Base-by-base conservation (phyloP, 2,797 vertebrate genomes). In the Oryzias sinensis region DNA sequence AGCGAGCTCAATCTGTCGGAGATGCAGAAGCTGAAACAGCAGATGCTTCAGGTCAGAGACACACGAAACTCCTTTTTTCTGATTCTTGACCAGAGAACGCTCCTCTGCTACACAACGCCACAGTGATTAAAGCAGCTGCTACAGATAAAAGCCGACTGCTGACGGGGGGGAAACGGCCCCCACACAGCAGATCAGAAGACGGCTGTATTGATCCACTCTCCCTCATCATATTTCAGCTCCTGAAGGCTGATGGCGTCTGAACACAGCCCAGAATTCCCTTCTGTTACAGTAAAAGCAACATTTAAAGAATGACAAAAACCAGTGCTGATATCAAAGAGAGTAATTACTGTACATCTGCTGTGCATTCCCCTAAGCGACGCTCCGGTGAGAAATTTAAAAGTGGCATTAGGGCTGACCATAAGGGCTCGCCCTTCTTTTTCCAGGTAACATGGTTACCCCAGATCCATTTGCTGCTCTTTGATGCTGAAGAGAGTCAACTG, bases 1-100 rank as follows among this genome's bases (percentile, higher is more conserved):
- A 99, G 97, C 50, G 97, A 99, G 81, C 94, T 99, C 79, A 98
- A 96, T 88, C 94, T 98, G 85, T 98, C 97, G 0, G 97, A 99
- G 91, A 97, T 99, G 84, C 97, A 99, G 90, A 99, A 99, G 77
- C 80, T 98, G 63, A 98, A 97, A 72, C 97, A 98, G 85, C 97
- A 99, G 59, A 94, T 99, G 24, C 88, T 97, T 79, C 97, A 99
- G 95, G 97, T 98, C 33, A 33, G 86, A 82, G 91, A 85, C 16
- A 11, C 14, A 20, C 20, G 17, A 25, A 59, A 46, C n/a, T 41
- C 2, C 43, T 49, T 56, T 22, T 14, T 4, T 53, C 15, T 5
- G 13, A 14, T 14, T 22, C 9, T 18, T 18, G 1, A 18, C 18
- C 18, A 18, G 18, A 18, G 18, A 18, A 18, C 18, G 18, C 18